Percentiles rank a stretch among this genome's conserved stretches.
Conservation (phyloP, 2,797 vertebrate genomes). For the Sebastiscus tertius region DNA sequence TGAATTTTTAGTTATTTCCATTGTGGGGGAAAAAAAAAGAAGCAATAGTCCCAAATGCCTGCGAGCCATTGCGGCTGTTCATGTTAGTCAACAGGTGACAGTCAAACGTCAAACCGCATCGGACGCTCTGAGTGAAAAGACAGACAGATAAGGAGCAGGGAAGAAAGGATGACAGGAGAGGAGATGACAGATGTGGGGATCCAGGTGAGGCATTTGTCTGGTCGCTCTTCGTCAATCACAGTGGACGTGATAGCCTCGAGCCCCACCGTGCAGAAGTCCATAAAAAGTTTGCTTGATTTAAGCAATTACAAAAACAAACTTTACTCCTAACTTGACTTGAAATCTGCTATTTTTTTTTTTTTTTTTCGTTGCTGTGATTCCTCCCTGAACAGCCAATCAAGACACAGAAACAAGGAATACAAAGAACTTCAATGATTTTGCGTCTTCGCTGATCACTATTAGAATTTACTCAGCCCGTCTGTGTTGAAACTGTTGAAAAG, state of each 20-base stretch:
- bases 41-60: conserved; percentile 32
- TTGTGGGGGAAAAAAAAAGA: not conserved
- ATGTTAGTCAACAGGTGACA: conserved; percentile 76
- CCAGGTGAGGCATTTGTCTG: conserved; percentile 70
- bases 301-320: not conserved
- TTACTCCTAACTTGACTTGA: conserved; percentile 17
- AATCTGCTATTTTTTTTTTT: not conserved
- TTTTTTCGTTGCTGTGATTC: not conserved
- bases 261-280: conserved; percentile 10
- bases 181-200: conserved; percentile 54
- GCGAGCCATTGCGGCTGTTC: conserved; percentile 47
- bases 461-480: conserved; percentile 18
- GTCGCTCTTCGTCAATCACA: conserved; percentile 57
- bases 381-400: not conserved
- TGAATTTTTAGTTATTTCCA: conserved; percentile 42
- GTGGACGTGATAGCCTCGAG: conserved; percentile 45
- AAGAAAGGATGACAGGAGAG: conserved; percentile 36
- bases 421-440: conserved; percentile 30
- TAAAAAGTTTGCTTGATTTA: conserved; percentile 4
- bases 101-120: conserved; percentile 59
- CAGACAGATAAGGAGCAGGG: conserved; percentile 30
- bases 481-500: conserved; percentile 13
- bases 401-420: conserved; percentile 19
- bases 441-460: conserved; percentile 11
- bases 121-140: conserved; percentile 43